These are phyloP conservation scores for Agriotes lineatus DNA, from an alignment of 2,888 invertebrate species.

Conservation along the genomic window DNA sequence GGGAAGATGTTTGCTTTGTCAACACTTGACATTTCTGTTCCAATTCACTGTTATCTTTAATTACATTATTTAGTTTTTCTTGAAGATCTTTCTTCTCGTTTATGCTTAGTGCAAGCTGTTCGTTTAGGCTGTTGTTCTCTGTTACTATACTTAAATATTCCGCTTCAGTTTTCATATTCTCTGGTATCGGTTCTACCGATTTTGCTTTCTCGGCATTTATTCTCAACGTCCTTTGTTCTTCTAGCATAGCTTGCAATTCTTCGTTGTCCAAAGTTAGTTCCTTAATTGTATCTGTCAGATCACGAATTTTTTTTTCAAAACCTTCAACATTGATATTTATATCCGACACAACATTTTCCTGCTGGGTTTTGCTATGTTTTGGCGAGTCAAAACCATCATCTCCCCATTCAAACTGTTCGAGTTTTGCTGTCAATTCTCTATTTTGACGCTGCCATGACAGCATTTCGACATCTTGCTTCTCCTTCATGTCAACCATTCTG, in stretches of 20 bases:
- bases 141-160: conserved; percentile 50
- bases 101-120: conserved; percentile 10
- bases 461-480: conserved; percentile 82
- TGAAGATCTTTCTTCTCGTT: conserved; percentile 35
- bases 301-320: conserved; percentile 63
- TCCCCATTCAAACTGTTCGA: conserved; percentile 72
- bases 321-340: conserved; percentile 31
- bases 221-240: conserved; percentile 67
- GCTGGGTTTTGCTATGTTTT: conserved; percentile 11
- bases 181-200: conserved; percentile 49
- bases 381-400: conserved; percentile 54
- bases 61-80: conserved; percentile 25
- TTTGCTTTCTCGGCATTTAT: conserved; percentile 58
- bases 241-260: conserved; percentile 71
- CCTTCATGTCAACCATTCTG: conserved; percentile 82
- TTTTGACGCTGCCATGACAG: conserved; percentile 80
- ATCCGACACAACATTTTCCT: conserved; percentile 31
- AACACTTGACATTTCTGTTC: conserved; percentile 14
- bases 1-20: conserved; percentile 27
- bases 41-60: conserved; percentile 21
- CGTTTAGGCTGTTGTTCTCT: conserved; percentile 53
- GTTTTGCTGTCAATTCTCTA: conserved; percentile 76
- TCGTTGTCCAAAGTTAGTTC: conserved; percentile 74
- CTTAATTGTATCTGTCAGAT: conserved; percentile 69
- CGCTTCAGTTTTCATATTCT: conserved; percentile 54